Base-by-base conservation (phyloP, 2,113 vertebrate species). In the Pongo pygmaeus region DNA sequence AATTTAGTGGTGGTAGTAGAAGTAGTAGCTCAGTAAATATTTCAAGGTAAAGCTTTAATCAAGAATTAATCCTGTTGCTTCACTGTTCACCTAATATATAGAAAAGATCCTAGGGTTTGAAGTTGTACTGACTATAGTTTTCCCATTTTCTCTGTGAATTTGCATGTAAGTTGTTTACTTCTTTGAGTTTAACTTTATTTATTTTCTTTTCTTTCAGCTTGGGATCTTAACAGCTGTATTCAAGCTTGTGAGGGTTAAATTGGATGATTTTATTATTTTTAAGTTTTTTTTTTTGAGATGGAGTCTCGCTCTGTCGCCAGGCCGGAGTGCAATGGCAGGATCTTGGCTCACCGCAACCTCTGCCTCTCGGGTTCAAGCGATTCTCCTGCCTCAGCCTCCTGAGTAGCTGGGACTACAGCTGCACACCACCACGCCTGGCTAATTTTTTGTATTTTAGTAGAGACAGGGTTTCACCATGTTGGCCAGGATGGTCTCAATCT, bases 151-250 rank as follows among this genome's bases (percentile, higher is more conserved):
- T 93, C 11, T 86, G 46, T 81, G 48, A 90, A 50, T 90, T 75
- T 95, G 38, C 40, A 4, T 32, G 2, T 74, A 40, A 79, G 18
- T 80, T 92, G 50, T 40, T 94, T 55, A 86, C n/a, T 38, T 90
- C 32, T 25, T 30, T 18, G 78, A 83, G 40, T 87, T 55, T 91
- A 91, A 57, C 46, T n/a, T 91, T 46, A n/a, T 35, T 77, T 80
- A 40, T 89, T 64, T 46, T 88, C 3, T n/a, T 92, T 74, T 90
- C 22, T 67, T 92, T 93, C 38, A 70, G 25, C 95, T 93, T 83
- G 46, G 50, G 50, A 67, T 90, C 40, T 38, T 43, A 89, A 32
- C 32, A 91, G 25, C 83, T 80, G 11, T 20, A 57, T 27, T 46
- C 18, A 79, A 12, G 6, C 30, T 83, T 84, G 16, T 70, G 14